These are phyloP conservation scores for Xenus cinereus DNA, from an alignment of 2,113 vertebrate species.

Conservation along the genomic window DNA sequence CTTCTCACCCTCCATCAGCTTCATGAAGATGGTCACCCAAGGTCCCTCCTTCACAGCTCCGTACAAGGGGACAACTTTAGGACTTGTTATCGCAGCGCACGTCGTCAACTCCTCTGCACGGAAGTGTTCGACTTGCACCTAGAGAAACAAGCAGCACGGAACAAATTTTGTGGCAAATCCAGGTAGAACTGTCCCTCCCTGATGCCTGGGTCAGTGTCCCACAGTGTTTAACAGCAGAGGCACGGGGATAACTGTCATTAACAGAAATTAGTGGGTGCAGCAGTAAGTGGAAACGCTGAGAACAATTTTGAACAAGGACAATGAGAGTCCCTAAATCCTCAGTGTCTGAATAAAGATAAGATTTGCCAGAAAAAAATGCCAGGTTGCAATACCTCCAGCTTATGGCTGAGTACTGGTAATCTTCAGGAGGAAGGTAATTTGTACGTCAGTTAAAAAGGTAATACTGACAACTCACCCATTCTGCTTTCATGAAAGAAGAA, in stretches of 20 bases:
- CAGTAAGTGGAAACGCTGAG: not conserved
- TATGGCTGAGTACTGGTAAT: not conserved
- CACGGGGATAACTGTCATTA: not conserved
- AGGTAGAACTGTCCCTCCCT: accelerated
- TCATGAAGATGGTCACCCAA: slow-evolving; percentile 90
- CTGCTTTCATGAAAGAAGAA: not conserved
- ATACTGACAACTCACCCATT: not conserved
- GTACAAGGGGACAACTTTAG: slow-evolving; percentile 88
- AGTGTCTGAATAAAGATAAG: not conserved
- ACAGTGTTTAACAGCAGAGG: not conserved
- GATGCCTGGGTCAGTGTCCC: accelerated
- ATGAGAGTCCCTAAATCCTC: not conserved
- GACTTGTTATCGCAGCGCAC: slow-evolving; percentile 84
- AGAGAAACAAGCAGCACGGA: not conserved
- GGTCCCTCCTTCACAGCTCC: slow-evolving; percentile 91
- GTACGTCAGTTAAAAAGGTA: not conserved
- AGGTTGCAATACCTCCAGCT: not conserved
- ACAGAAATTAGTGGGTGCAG: not conserved
- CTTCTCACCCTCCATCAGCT: slow-evolving; percentile 86
- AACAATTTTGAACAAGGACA: not conserved
- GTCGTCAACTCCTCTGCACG: slow-evolving; percentile 89
- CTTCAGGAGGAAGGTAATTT: not conserved
- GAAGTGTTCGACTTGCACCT: slow-evolving; percentile 88
- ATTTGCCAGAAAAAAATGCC: not conserved
- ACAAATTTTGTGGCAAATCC: accelerated